Percentiles rank a stretch among this genome's conserved stretches.
Evolutionary conservation across 2,797 vertebrate genomes (phyloP).

Genomic region (Diplodus sargus): DNA sequence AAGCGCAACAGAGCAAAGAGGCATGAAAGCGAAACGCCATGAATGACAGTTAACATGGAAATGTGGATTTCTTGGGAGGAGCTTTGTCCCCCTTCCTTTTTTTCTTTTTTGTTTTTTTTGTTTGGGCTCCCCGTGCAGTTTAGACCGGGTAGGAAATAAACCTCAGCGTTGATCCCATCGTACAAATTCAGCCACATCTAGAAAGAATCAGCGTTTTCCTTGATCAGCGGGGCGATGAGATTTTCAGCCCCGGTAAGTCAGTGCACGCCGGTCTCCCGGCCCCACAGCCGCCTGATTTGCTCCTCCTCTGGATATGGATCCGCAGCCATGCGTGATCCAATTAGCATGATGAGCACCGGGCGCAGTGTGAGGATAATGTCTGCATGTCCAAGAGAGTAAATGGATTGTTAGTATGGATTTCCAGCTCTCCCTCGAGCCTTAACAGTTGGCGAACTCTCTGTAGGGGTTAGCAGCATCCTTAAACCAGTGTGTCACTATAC

Average conservation of each 20-base stretch:
- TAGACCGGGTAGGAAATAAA: slow-evolving; percentile 15
- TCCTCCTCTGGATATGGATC: slow-evolving; percentile 62
- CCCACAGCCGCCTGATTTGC: slow-evolving; percentile 48
- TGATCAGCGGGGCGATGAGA: slow-evolving; percentile 33
- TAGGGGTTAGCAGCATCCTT: slow-evolving; percentile 69
- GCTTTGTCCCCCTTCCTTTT: background rate
- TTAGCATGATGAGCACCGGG: slow-evolving; percentile 69
- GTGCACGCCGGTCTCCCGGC: slow-evolving; percentile 19
- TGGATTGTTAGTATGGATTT: slow-evolving; percentile 80
- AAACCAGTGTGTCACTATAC: slow-evolving; percentile 62
- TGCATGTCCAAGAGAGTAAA: slow-evolving; percentile 66
- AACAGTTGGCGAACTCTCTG: slow-evolving; percentile 59
- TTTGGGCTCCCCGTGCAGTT: background rate
- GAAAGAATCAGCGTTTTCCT: slow-evolving; percentile 44
- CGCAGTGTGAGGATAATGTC: slow-evolving; percentile 54
- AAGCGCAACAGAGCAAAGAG: slow-evolving; percentile 64
- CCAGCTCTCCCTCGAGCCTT: slow-evolving; percentile 57
- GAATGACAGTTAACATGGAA: slow-evolving; percentile 53
- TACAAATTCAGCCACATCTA: slow-evolving; percentile 1
- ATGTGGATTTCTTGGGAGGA: slow-evolving; percentile 29
- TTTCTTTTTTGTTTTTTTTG: background rate
- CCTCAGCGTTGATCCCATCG: slow-evolving; percentile 28
- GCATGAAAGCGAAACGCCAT: slow-evolving; percentile 59
- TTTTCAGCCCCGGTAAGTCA: slow-evolving; percentile 22
- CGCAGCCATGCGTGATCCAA: slow-evolving; percentile 71